phyloP scores from a whole-genome alignment of 2,797 vertebrate genomes.

The Kryptopterus vitreolus region DNA sequence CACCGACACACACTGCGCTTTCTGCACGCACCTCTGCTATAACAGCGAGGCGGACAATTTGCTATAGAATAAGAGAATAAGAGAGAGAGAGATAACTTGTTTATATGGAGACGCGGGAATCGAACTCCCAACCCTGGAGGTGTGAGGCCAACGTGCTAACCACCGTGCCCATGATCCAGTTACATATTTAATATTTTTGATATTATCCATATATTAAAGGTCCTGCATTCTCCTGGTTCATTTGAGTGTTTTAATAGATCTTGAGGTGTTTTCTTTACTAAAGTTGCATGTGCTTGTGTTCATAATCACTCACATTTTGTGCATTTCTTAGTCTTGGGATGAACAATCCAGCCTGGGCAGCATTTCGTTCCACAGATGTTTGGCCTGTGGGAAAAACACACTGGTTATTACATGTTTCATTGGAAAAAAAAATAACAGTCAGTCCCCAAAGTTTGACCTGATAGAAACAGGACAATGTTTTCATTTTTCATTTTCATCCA shows the following conservation, averaged over 20 bases:
- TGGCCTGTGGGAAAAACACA: conserved; percentile 47
- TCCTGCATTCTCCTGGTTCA: background rate
- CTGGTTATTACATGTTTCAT: background rate
- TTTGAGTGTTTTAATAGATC: background rate
- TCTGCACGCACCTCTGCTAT: conserved; percentile 53
- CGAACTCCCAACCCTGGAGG: no score
- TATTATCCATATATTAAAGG: background rate
- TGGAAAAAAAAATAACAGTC: no score
- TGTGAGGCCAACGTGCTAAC: no score
- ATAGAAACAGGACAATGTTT: no score
- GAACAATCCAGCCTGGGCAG: conserved; percentile 58
- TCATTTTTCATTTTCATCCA: no score
- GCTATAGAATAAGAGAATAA: conserved; percentile 39
- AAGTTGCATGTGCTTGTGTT: background rate
- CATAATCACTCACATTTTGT: conserved; percentile 59
- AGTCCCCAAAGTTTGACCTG: no score
- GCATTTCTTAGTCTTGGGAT: conserved; percentile 57
- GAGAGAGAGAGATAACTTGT: conserved; percentile 12
- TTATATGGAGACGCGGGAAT: no score
- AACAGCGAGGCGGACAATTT: conserved; percentile 56
- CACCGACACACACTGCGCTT: conserved; percentile 53
- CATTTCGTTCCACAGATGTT: conserved; percentile 59
- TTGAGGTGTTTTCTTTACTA: no score
- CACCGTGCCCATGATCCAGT: no score
- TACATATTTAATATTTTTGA: background rate